phyloP scores from a whole-genome alignment of 1,140 invertebrate genomes.

The Drosophila biarmipes region DNA sequence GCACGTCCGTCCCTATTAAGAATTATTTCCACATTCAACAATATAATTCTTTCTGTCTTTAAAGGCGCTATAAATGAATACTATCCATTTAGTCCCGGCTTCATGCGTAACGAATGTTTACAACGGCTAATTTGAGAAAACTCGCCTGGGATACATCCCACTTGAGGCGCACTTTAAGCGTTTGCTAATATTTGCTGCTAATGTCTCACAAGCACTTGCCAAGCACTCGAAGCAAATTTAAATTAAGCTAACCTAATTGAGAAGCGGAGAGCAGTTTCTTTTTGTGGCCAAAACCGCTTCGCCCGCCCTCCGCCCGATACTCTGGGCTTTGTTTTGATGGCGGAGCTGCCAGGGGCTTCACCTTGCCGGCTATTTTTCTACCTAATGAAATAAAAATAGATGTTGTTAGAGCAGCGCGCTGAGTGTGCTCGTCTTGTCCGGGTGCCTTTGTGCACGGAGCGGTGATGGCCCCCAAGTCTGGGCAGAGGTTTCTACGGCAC shows the following conservation, averaged over 20 bases:
- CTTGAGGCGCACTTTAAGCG: constrained; percentile 44
- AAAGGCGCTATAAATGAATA: neutral
- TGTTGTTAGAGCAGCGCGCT: constrained; percentile 46
- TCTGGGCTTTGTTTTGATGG: constrained; percentile 50
- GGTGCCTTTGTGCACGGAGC: constrained; percentile 31
- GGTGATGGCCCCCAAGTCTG: constrained; percentile 17
- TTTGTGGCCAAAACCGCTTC: constrained; percentile 20
- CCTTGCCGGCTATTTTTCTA: constrained; percentile 73
- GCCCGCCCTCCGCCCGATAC: neutral
- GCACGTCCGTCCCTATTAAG: too few species aligned
- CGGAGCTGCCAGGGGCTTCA: constrained; percentile 22
- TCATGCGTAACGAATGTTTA: constrained; percentile 9
- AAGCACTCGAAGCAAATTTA: constrained; percentile 74
- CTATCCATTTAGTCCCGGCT: neutral
- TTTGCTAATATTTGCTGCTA: constrained; percentile 62
- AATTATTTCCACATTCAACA: too few species aligned
- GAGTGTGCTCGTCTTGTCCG: constrained; percentile 26
- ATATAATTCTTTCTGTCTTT: too few species aligned
- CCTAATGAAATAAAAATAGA: constrained; percentile 82
- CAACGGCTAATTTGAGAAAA: constrained; percentile 53
- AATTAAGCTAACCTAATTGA: constrained; percentile 78
- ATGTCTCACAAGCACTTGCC: constrained; percentile 61
- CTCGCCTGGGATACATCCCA: constrained; percentile 15
- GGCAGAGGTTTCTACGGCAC: constrained; percentile 8
- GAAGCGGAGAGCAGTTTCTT: constrained; percentile 35